phyloP scores from a whole-genome alignment of 2,888 invertebrate genomes.

The Cheilosia variabilis region DNA sequence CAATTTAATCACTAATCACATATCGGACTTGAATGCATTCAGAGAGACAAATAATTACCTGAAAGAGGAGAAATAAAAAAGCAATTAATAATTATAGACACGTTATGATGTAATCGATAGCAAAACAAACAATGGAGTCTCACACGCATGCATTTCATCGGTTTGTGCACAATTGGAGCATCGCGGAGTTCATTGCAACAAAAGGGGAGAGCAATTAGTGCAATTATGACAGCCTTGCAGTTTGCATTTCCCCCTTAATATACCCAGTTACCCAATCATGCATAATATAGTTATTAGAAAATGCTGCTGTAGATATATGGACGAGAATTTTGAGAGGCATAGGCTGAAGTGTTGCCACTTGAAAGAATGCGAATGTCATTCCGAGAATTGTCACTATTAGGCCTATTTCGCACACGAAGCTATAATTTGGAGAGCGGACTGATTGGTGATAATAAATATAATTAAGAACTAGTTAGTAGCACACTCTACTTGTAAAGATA shows the following conservation, averaged over 20 bases:
- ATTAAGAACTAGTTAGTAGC: no score
- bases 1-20: no score
- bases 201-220: conserved; percentile 23
- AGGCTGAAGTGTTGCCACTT: conserved; percentile 19
- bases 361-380: background rate
- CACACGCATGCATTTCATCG: background rate
- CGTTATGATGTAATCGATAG: conserved; percentile 10
- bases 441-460: no score
- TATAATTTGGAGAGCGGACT: background rate
- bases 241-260: background rate
- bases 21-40: background rate
- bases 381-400: background rate
- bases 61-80: conserved; percentile 19
- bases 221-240: conserved; percentile 5
- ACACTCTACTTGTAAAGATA: no score
- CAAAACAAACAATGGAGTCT: background rate
- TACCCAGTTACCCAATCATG: conserved; percentile 47
- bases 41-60: conserved; percentile 37
- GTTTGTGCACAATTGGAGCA: conserved; percentile 28
- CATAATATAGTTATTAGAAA: conserved; percentile 2
- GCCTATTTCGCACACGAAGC: background rate
- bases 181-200: conserved; percentile 8
- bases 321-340: background rate
- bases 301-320: background rate
- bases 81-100: conserved; percentile 19